Conservation (phyloP, 1,140 invertebrate species). For the Nautilus pompilius region DNA sequence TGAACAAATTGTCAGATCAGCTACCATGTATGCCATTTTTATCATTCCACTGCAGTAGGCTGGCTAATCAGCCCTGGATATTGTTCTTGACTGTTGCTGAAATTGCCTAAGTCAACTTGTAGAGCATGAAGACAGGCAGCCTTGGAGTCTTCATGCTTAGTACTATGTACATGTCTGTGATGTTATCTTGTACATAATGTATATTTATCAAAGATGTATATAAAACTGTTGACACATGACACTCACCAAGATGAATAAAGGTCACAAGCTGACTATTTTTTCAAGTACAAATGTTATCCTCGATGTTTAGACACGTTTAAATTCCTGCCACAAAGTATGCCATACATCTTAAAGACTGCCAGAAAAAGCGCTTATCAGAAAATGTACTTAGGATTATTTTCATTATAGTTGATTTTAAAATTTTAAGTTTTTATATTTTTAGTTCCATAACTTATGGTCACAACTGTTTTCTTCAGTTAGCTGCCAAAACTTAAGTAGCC, state of each 20-base stretch:
- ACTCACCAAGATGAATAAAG: constrained; percentile 5
- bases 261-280: constrained; percentile 5
- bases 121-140: constrained; percentile 3
- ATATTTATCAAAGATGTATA: constrained; percentile 5
- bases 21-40: no score
- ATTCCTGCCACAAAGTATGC: no score
- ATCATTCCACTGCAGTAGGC: constrained; percentile 1
- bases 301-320: background rate
- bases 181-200: constrained; percentile 5
- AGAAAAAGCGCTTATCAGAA: no score
- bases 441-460: no score
- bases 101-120: background rate
- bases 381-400: no score
- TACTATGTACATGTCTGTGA: constrained; percentile 4
- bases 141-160: background rate
- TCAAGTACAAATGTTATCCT: constrained; percentile 3
- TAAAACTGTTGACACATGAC: background rate
- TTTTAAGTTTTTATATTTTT: no score
- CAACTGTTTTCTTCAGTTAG: no score
- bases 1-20: no score
- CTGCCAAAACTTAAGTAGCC: no score
- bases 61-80: no score
- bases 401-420: no score
- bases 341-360: no score
- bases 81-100: constrained; percentile 5